Conservation (phyloP, 1,140 invertebrate genomes). For the Epicauta chinensis region DNA sequence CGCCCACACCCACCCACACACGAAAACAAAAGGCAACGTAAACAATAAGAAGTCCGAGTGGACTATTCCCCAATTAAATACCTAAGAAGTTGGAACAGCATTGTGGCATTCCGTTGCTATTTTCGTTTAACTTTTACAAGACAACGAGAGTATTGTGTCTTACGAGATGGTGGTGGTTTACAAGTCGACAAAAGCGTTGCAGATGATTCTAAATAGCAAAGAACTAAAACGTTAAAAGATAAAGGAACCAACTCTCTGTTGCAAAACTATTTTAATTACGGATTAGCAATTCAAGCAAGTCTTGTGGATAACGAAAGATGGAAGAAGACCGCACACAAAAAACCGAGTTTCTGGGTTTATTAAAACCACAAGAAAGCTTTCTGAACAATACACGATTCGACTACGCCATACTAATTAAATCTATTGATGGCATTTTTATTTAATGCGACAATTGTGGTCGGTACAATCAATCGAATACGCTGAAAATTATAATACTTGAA, state of each 20-base stretch:
- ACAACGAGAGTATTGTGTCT: slow-evolving; percentile 21
- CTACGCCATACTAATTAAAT: no score
- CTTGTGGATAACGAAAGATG: no score
- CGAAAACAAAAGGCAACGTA: slow-evolving; percentile 31
- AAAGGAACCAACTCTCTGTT: slow-evolving; percentile 19
- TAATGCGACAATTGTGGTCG: no score
- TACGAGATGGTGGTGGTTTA: no score
- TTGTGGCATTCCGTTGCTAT: slow-evolving; percentile 24
- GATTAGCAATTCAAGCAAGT: slow-evolving; percentile 7
- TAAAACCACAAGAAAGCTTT: slow-evolving; percentile 8
- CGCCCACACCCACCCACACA: no score
- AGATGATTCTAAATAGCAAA: slow-evolving; percentile 22
- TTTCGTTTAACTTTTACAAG: slow-evolving; percentile 29
- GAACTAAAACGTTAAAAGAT: slow-evolving; percentile 23
- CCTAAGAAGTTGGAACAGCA: slow-evolving; percentile 22
- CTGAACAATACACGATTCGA: no score
- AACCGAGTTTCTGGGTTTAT: slow-evolving; percentile 18
- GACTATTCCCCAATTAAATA: slow-evolving; percentile 31
- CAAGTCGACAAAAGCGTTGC: no score
- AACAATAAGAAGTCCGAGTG: slow-evolving; percentile 31
- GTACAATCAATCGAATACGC: slow-evolving; percentile 25
- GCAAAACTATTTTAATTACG: slow-evolving; percentile 31
- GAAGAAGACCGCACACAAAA: background rate
- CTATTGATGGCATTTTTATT: no score
- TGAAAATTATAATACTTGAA: slow-evolving; percentile 32